Conservation (phyloP, 2,888 invertebrate species). For the Rhagonycha lutea region DNA sequence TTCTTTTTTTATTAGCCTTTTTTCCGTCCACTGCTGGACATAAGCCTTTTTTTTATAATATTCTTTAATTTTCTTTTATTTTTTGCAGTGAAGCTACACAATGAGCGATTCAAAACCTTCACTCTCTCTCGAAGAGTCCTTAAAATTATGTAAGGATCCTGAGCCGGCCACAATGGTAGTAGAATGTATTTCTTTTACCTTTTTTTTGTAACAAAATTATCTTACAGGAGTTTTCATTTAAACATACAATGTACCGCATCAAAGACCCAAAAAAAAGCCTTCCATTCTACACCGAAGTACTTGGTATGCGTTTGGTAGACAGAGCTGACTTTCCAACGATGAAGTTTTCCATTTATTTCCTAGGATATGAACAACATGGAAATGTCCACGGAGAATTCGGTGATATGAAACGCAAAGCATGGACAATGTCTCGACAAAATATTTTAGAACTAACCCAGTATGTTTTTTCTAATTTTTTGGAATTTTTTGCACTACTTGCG, state of each 20-base stretch:
- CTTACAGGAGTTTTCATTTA: constrained; percentile 84
- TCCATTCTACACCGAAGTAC: constrained; percentile 87
- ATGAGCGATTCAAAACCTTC: too few relatives aligned
- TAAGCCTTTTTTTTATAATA: too few relatives aligned
- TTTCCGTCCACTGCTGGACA: too few relatives aligned
- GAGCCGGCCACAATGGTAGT: too few relatives aligned
- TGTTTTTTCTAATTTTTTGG: constrained; percentile 45
- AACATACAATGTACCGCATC: constrained; percentile 96
- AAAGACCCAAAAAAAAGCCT: constrained; percentile 88
- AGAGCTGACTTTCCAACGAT: constrained; percentile 87
- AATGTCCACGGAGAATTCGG: constrained; percentile 74
- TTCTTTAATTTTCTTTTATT: too few relatives aligned
- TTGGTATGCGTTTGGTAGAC: constrained; percentile 89
- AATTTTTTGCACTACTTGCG: not conserved
- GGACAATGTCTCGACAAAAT: constrained; percentile 83
- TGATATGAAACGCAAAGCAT: constrained; percentile 65
- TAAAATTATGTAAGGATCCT: too few relatives aligned
- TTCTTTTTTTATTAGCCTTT: too few relatives aligned
- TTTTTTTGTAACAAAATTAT: constrained; percentile 16
- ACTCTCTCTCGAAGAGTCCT: too few relatives aligned
- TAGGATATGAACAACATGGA: constrained; percentile 81
- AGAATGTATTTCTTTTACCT: too few relatives aligned
- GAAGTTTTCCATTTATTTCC: constrained; percentile 87
- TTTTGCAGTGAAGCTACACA: too few relatives aligned
- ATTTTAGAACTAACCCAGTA: constrained; percentile 93